A percentile compares a stretch with the other conserved stretches of the same genome.
phyloP scores from a whole-genome alignment of 2,888 invertebrate species.

The Acleris literana region DNA sequence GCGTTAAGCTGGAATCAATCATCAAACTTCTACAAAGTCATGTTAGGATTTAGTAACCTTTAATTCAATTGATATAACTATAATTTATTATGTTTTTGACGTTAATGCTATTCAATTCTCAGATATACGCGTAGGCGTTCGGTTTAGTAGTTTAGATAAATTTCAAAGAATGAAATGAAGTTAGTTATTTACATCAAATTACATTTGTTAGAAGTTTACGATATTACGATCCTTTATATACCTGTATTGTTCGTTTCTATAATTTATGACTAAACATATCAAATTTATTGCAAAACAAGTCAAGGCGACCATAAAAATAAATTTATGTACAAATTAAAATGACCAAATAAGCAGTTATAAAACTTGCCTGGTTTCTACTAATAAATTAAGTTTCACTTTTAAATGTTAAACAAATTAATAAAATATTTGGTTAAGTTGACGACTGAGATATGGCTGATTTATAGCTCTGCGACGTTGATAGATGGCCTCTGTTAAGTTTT shows the following conservation, averaged over 20 bases:
- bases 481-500: conserved; percentile 42
- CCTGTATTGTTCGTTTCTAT: conserved; percentile 20
- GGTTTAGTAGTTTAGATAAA: conserved; percentile 13
- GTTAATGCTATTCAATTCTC: conserved; percentile 25
- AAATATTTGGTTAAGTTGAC: conserved; percentile 39
- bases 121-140: conserved; percentile 23
- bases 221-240: conserved; percentile 16
- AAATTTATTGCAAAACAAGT: conserved; percentile 30
- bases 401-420: conserved; percentile 37
- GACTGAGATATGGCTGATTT: conserved; percentile 46
- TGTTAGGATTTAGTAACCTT: conserved; percentile 39
- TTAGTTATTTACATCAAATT: conserved; percentile 24
- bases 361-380: conserved; percentile 31
- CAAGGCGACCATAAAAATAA: conserved; percentile 29
- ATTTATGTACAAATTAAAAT: conserved; percentile 33
- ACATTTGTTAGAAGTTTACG: conserved; percentile 27
- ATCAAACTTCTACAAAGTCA: conserved; percentile 53
- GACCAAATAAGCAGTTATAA: conserved; percentile 30
- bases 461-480: conserved; percentile 50
- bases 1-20: conserved; percentile 66
- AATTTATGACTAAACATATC: conserved; percentile 24
- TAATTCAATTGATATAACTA: conserved; percentile 33
- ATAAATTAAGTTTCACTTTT: conserved; percentile 37
- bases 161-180: conserved; percentile 4
- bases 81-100: conserved; percentile 29